These are phyloP conservation scores for Calameuta idolon DNA, from an alignment of 2,888 invertebrate species.

Conservation along the genomic window DNA sequence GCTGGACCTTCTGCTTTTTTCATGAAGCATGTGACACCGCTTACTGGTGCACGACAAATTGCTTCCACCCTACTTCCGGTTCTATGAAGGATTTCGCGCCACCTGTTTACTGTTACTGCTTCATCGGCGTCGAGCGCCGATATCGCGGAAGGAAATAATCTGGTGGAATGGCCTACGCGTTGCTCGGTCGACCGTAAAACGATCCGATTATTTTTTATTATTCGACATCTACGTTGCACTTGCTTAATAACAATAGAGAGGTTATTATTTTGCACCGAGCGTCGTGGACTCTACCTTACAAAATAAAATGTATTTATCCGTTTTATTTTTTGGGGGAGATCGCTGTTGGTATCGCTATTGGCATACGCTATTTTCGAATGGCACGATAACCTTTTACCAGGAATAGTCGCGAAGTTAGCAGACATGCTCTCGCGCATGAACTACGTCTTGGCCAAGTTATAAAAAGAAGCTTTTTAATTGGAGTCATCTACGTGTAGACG, in stretches of 20 bases:
- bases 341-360: background rate
- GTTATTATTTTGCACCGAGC: background rate
- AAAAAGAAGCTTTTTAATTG: background rate
- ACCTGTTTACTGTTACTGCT: slow-evolving; percentile 2
- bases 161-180: background rate
- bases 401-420: background rate
- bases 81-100: slow-evolving; percentile 13
- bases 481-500: background rate
- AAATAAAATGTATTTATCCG: too few relatives aligned
- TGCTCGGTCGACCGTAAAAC: background rate
- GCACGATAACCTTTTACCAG: background rate
- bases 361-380: background rate
- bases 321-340: too few relatives aligned
- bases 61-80: slow-evolving; percentile 13
- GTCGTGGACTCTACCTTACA: too few relatives aligned
- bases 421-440: background rate
- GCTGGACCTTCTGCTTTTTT: slow-evolving; percentile 2
- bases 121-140: background rate
- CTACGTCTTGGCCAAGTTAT: background rate
- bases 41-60: slow-evolving; percentile 22
- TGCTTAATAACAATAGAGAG: background rate
- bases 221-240: background rate
- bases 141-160: background rate
- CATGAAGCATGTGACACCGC: background rate
- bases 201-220: background rate